Evolutionary conservation across 2,113 vertebrate genomes (phyloP).

Genomic region (Anseranas semipalmata): DNA sequence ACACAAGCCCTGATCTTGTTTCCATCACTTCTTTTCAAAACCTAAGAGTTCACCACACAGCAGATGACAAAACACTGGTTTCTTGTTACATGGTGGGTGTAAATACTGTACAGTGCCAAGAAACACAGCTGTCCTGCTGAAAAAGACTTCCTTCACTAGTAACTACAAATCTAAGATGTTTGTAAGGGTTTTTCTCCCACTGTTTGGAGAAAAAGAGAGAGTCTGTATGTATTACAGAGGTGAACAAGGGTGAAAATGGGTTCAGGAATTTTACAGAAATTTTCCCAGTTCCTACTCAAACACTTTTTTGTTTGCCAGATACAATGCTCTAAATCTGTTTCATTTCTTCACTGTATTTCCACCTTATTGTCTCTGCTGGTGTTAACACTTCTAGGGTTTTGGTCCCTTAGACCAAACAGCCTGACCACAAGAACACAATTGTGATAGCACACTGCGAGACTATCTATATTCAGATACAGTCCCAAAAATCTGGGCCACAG

Average conservation of each 20-base stretch:
- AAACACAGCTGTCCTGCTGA: slow-evolving; percentile 49
- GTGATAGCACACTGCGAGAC: not conserved
- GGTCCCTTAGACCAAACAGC: not conserved
- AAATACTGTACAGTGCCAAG: slow-evolving; percentile 14
- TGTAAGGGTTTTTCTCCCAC: not conserved
- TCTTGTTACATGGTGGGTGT: slow-evolving; percentile 36
- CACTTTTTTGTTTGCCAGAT: not conserved
- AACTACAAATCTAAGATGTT: not conserved
- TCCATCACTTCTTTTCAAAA: slow-evolving; percentile 24
- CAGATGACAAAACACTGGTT: slow-evolving; percentile 52
- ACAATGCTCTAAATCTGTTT: not conserved
- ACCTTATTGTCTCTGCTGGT: not conserved
- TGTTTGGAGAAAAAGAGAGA: not conserved
- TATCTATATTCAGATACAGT: not conserved
- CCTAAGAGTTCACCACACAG: not conserved
- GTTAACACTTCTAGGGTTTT: not conserved
- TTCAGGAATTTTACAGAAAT: not conserved
- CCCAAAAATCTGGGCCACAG: not conserved
- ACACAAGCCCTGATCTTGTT: not conserved
- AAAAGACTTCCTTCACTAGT: not conserved
- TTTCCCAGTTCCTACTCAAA: not conserved
- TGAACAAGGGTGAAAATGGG: slow-evolving; percentile 7
- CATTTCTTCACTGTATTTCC: not conserved
- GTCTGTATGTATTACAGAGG: not conserved
- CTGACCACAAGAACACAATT: not conserved